Evolutionary conservation across 2,797 vertebrate species (phyloP), one percentile per base, ranked within the genome.

Genomic region (Sphenopsis melanotis): DNA sequence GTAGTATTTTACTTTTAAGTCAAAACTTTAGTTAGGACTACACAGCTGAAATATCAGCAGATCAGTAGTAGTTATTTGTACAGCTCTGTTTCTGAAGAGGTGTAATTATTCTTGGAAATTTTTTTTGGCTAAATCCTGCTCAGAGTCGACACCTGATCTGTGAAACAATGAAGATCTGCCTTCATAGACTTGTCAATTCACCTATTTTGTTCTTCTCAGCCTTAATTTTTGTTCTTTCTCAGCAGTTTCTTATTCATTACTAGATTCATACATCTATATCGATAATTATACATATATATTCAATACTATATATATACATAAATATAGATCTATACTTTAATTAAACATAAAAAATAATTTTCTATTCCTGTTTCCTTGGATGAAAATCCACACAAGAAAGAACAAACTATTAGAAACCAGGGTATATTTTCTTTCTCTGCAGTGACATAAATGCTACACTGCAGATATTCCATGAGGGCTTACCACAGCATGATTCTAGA

Each of bases 221-320:
- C 41, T 72, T 84, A 26, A 20, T 60, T 87, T 78, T 65, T 66
- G 7, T 87, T 10, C 29, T 75, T 80, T n/a, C 22, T 55, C 17
- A 90, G 30, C 4, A 69, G 13, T 75, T 89, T 87, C 36, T 60
- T 53, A 22, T 52, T 86, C 0, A 23, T 60, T 44, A 10, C 36
- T 57, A 11, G 21, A 12, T 47, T 11, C 0, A 0, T 37, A 20
- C 12, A 29, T 47, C 3, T 44, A 23, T 52, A 4, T 27, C 14
- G 23, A 18, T 55, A 13, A 41, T 15, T 53, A 6, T 34, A 2
- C 22, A 18, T 37, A 30, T 21, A 19, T 37, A 29, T 75, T 59
- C 2, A n/a, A 41, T 49, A 4, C 24, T n/a, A 9, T 26, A 15
- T 50, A 11, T 4, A 11, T 59, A 5, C 12, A 17, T 42, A 19